Evolutionary conservation across 2,113 vertebrate genomes (phyloP).

Genomic region (Mellivora capensis): DNA sequence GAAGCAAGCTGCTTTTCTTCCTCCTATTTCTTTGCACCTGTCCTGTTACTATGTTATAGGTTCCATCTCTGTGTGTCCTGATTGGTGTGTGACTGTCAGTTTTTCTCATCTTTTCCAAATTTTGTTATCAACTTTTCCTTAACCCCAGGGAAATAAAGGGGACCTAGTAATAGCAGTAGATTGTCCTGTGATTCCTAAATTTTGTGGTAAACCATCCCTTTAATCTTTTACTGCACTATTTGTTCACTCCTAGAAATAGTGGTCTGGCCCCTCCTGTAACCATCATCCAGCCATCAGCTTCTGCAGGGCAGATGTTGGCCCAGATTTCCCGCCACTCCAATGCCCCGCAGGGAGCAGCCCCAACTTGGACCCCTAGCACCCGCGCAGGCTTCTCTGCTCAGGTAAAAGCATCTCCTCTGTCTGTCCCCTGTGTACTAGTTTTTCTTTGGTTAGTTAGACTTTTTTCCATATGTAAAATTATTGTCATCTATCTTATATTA

Average conservation of each 20-base stretch:
- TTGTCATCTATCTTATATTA: not conserved
- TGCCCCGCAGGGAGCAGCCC: constrained; percentile 82
- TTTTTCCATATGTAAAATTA: not conserved
- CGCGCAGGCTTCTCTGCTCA: constrained; percentile 90
- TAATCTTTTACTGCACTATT: not conserved
- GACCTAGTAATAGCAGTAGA: not conserved
- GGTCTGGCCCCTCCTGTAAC: constrained; percentile 83
- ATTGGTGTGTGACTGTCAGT: constrained; percentile 34
- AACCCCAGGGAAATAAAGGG: constrained; percentile 5
- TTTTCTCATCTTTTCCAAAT: constrained; percentile 28
- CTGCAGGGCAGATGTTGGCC: constrained; percentile 89
- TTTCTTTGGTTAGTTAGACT: not conserved
- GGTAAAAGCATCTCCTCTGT: constrained; percentile 75
- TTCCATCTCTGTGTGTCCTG: not conserved
- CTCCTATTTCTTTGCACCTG: not conserved
- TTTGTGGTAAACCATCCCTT: not conserved
- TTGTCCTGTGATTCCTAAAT: not conserved
- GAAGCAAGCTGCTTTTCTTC: constrained; percentile 33
- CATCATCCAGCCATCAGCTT: constrained; percentile 81
- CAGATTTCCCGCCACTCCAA: constrained; percentile 93
- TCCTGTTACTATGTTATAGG: not conserved
- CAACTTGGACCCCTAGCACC: constrained; percentile 81
- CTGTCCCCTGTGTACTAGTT: not conserved
- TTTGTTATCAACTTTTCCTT: constrained; percentile 36
- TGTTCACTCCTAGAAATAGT: constrained; percentile 76